phyloP scores from a whole-genome alignment of 2,113 vertebrate species.

The Gymnorhina tibicen region DNA sequence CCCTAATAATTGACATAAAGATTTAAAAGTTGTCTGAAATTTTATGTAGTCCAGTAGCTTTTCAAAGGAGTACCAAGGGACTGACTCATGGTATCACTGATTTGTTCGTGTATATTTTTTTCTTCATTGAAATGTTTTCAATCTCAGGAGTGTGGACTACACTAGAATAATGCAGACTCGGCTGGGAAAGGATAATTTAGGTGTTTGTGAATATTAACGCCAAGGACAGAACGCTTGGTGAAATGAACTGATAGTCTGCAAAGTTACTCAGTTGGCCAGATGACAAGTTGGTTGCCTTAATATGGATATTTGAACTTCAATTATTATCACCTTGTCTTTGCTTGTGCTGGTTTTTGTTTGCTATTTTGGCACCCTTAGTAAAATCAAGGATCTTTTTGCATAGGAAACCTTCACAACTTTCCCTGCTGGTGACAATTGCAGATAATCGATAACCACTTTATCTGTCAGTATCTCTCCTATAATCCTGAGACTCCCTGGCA shows the following conservation, averaged over 20 bases:
- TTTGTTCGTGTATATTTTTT: neutral
- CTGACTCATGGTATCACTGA: neutral
- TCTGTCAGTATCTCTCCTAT: neutral
- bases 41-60: neutral
- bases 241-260: neutral
- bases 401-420: neutral
- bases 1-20: neutral
- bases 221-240: neutral
- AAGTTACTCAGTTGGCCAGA: neutral
- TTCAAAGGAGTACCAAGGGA: neutral
- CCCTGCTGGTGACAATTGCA: neutral
- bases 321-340: neutral
- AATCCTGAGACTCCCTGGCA: neutral
- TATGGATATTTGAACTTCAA: neutral
- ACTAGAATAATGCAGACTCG: neutral
- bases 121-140: neutral
- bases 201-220: neutral
- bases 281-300: neutral
- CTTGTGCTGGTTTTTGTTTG: neutral
- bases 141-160: neutral
- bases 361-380: neutral
- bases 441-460: neutral
- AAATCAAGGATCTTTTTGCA: neutral
- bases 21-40: neutral
- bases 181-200: neutral